Conservation (phyloP, 1,140 invertebrate species). For the Drosophila takahashii region DNA sequence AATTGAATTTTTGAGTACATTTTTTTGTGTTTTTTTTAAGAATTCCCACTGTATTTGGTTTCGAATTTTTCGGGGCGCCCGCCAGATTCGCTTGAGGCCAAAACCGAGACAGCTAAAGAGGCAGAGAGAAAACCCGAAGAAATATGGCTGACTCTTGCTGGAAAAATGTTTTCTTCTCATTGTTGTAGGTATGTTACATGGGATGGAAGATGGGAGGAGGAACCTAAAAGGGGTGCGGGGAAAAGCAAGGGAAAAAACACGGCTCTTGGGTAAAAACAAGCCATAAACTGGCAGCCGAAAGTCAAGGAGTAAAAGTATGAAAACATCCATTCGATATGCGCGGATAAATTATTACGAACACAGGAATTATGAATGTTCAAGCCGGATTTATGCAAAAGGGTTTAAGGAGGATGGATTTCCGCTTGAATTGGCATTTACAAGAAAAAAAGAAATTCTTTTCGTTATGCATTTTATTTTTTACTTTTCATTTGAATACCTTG, state of each 20-base stretch:
- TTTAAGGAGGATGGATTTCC: not conserved
- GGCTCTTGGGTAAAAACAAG: conserved; percentile 41
- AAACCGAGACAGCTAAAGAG: conserved; percentile 7
- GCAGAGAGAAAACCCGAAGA: conserved; percentile 22
- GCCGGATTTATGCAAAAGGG: conserved; percentile 14
- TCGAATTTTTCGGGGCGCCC: conserved; percentile 21
- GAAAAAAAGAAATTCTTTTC: not conserved
- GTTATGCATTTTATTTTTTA: not conserved
- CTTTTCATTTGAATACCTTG: not conserved
- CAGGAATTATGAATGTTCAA: conserved; percentile 28
- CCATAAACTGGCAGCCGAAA: conserved; percentile 40
- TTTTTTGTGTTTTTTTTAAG: no score
- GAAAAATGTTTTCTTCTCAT: conserved; percentile 40
- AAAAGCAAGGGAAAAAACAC: not conserved
- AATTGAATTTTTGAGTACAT: no score
- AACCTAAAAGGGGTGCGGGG: not conserved
- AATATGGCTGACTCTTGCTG: conserved; percentile 32
- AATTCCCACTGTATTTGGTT: conserved; percentile 4
- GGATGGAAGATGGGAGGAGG: not conserved
- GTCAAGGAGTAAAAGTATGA: conserved; percentile 36
- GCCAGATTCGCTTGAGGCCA: conserved; percentile 18
- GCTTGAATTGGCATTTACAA: not conserved
- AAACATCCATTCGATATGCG: conserved; percentile 32
- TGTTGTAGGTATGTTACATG: not conserved
- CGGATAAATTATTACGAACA: conserved; percentile 24